A percentile compares a stretch with the other conserved stretches of the same genome.
Conservation (phyloP, 2,113 vertebrate species). For the Phrynosoma blainvillii region DNA sequence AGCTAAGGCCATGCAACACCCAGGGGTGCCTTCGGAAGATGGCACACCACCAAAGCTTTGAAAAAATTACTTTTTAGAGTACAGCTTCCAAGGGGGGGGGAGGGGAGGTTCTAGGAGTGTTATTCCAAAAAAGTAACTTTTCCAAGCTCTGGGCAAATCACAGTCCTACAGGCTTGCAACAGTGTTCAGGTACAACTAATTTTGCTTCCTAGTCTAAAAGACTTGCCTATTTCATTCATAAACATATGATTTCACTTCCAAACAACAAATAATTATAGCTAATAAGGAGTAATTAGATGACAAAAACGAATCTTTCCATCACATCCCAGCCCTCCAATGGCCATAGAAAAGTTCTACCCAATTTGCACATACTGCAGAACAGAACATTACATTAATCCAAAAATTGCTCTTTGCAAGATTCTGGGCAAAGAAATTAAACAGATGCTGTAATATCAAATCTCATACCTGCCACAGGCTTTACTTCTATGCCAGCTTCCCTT, state of each 20-base stretch:
- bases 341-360: neutral
- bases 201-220: neutral
- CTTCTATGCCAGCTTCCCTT: neutral
- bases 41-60: neutral
- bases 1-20: neutral
- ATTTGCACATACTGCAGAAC: neutral
- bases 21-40: neutral
- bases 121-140: too few species aligned
- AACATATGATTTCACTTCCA: neutral
- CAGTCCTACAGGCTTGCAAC: neutral
- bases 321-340: accelerated
- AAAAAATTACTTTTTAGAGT: too few species aligned
- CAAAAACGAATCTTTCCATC: neutral
- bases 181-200: neutral
- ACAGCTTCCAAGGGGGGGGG: too few species aligned
- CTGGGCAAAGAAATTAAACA: neutral
- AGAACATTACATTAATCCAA: neutral
- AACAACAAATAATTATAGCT: slow-evolving; percentile 1
- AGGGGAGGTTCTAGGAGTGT: too few species aligned
- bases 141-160: too few species aligned
- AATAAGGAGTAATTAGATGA: neutral
- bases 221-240: neutral
- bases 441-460: neutral
- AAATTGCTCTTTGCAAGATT: neutral
- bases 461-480: neutral